Base-by-base conservation (phyloP, 2,113 vertebrate genomes). In the Plecturocebus donacophilus region DNA sequence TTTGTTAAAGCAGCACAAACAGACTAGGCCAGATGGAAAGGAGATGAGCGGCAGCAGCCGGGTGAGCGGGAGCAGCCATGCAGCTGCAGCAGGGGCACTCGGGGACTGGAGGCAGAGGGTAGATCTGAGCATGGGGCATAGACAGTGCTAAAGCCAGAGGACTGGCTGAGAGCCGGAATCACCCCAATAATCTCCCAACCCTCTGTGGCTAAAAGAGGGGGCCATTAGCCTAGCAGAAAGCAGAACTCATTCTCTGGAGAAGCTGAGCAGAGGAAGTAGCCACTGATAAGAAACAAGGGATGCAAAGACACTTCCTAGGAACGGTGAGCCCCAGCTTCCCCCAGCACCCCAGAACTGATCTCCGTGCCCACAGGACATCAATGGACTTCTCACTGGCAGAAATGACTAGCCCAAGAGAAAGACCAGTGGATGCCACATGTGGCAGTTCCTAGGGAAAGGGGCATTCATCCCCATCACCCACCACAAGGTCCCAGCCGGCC, bases 361-460 rank as follows among this genome's bases (percentile, higher is more conserved):
- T 56, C 87, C 5, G 2, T 0, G 20, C 32, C 54, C 47, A 5
- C 21, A 2, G 25, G 40, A 86, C 66, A 8, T 2, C 2, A 5
- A 38, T 32, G 42, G 35, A n/a, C 2, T 25, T 84, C 73, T 61
- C 49, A 21, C 1, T 0, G 87, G 9, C 58, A 66, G 56, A 42
- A 40, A n/a, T 13, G 38, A 45, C 35, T 3, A 16, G 45, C 54
- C 42, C 56, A 13, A 5, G 45, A 66, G 27, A 91, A n/a, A 45
- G 47, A 35, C 14, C 42, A 23, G 8, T 0, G 10, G 66, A 19
- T 1, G 11, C 3, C 32, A n/a, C 21, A 3, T 0, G 0, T 1
- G 27, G 3, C 27, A 12, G 2, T 20, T 58, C 64, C 20, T 38
- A 25, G 54, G 64, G 49, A 75, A 8, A 5, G 0, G 25, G 19